Percentiles rank a stretch among this genome's conserved stretches.
These are phyloP conservation scores for Peromyscus californicus DNA, from an alignment of 2,113 vertebrate species.

Conservation along the genomic window DNA sequence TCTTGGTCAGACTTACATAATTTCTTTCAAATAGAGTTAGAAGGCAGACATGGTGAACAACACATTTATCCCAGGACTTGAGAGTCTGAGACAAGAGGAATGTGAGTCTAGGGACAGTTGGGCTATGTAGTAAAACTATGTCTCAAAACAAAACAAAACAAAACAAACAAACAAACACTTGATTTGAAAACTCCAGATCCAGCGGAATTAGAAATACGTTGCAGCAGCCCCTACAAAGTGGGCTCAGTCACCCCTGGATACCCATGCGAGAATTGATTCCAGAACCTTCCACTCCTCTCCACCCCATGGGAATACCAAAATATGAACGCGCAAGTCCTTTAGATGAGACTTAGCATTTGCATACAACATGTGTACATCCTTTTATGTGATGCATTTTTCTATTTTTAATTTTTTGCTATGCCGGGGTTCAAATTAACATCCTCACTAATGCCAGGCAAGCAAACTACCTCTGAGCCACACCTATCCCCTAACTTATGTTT, in stretches of 20 bases:
- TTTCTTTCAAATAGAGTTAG: conserved; percentile 62
- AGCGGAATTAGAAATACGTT: conserved; percentile 61
- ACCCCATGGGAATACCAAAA: too few species aligned
- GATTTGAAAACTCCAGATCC: neutral
- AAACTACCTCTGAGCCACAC: neutral
- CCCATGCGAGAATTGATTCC: neutral
- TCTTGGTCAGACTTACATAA: conserved; percentile 66
- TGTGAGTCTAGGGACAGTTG: neutral
- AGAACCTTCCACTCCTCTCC: neutral
- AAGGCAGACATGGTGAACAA: neutral
- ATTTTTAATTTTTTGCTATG: neutral
- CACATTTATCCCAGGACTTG: neutral
- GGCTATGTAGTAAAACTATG: neutral
- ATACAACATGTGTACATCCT: neutral
- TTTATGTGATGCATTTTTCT: neutral
- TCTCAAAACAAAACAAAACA: neutral
- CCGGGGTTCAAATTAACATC: neutral
- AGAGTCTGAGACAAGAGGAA: neutral
- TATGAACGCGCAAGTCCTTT: neutral
- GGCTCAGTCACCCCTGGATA: neutral
- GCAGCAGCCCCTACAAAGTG: conserved; percentile 1
- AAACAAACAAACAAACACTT: neutral
- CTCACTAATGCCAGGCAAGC: neutral
- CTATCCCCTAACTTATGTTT: neutral
- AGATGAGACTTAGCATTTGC: neutral